These are phyloP conservation scores for Leptoteleia sp. DNA, from an alignment of 1,140 invertebrate genomes.

Conservation along the genomic window DNA sequence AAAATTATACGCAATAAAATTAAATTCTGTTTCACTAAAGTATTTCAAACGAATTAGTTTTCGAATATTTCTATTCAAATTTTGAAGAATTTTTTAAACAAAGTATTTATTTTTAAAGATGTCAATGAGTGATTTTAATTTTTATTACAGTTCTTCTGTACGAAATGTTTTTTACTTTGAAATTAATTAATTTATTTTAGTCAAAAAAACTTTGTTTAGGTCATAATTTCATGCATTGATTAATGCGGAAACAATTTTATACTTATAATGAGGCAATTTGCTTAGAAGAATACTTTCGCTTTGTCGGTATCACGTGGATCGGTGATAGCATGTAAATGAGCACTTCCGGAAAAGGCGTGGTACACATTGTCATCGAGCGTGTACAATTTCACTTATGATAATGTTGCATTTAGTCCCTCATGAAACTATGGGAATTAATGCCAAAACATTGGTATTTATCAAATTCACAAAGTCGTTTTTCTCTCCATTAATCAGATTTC, in stretches of 20 bases:
- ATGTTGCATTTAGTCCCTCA: slow-evolving; percentile 58
- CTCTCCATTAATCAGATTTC: slow-evolving; percentile 9
- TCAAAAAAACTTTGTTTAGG: too few species aligned
- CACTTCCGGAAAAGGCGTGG: slow-evolving; percentile 64
- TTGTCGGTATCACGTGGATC: slow-evolving; percentile 45
- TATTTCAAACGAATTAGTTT: too few species aligned
- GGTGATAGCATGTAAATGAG: slow-evolving; percentile 62
- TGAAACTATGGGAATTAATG: slow-evolving; percentile 33
- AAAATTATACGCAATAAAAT: too few species aligned
- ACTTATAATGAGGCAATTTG: slow-evolving; percentile 46
- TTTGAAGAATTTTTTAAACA: too few species aligned
- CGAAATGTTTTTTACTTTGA: too few species aligned
- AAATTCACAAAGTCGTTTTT: slow-evolving; percentile 6
- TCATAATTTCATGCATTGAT: not conserved
- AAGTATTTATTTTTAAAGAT: too few species aligned
- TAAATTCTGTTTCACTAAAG: too few species aligned
- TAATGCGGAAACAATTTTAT: slow-evolving; percentile 27
- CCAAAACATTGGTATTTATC: slow-evolving; percentile 24
- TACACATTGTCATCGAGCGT: slow-evolving; percentile 65
- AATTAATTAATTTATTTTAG: too few species aligned
- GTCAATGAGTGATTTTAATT: too few species aligned
- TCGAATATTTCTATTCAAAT: too few species aligned
- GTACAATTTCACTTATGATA: slow-evolving; percentile 77
- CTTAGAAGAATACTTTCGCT: slow-evolving; percentile 63
- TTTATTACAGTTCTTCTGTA: too few species aligned